These are phyloP conservation scores for Epinephelus malabaricus DNA, from an alignment of 2,797 vertebrate genomes.

Conservation along the genomic window DNA sequence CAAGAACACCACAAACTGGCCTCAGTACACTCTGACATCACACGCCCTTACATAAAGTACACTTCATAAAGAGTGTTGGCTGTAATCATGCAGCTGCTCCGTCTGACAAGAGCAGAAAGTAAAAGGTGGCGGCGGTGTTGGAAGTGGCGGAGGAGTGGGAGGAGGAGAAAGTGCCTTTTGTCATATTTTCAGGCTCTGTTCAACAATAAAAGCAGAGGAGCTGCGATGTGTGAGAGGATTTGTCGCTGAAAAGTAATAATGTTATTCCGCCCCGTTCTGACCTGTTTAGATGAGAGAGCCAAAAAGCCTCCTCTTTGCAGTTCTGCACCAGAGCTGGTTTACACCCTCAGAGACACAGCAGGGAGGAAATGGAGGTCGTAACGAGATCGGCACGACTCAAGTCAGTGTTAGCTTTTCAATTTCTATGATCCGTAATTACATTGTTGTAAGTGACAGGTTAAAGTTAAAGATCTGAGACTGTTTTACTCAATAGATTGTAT, in stretches of 20 bases:
- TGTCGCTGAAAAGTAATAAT: constrained; percentile 38
- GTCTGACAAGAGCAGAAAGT: constrained; percentile 36
- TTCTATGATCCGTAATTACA: background rate
- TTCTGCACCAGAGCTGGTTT: constrained; percentile 18
- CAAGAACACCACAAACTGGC: background rate
- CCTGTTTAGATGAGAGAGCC: constrained; percentile 29
- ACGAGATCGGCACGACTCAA: background rate
- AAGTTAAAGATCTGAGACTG: too few species aligned
- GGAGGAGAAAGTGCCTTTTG: constrained; percentile 44
- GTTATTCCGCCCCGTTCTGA: constrained; percentile 41
- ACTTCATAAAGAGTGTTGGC: constrained; percentile 11
- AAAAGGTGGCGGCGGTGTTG: constrained; percentile 34
- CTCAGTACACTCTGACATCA: background rate
- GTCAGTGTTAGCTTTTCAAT: background rate
- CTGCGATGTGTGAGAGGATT: constrained; percentile 22
- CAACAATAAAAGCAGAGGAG: constrained; percentile 32
- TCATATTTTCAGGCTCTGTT: constrained; percentile 28
- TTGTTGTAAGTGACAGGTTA: too few species aligned
- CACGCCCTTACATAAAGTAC: background rate
- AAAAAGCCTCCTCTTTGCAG: constrained; percentile 3
- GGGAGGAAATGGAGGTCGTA: background rate
- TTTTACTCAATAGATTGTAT: too few species aligned
- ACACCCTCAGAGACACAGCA: background rate
- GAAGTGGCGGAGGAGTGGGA: constrained; percentile 30
- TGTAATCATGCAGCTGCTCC: constrained; percentile 19